Base-by-base conservation (phyloP, 2,797 vertebrate species). In the Coranthus polyacanthus region DNA sequence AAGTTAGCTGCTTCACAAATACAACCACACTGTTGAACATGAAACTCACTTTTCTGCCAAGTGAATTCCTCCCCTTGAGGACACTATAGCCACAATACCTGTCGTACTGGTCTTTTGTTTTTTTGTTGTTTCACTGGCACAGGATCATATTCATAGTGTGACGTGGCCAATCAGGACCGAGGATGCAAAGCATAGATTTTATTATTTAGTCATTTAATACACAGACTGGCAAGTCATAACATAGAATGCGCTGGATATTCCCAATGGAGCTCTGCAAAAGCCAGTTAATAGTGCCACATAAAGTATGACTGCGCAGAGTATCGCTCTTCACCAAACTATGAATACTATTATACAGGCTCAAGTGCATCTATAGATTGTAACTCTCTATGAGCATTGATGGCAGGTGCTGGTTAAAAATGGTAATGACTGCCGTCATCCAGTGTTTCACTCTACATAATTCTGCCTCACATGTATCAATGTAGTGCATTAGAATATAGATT, bases 371-470 rank as follows among this genome's bases (percentile, higher is more conserved):
- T 75, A 39, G 49, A 70, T 64, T 12, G 46, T 37, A 47, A 44
- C 80, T 70, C 66, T 78, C 71, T 41, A 22, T 56, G 45, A 85
- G 75, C 72, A 75, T 82, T 70, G 72, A 78, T 76, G 69, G 67
- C 87, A 87, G 81, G 56, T 86, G 85, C 61, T 75, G 68, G 63
- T 79, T 85, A 75, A 86, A 72, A 75, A 79, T 78, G 73, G 63
- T 83, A 83, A 87, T 85, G 52, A 80, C 81, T 73, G 75, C 73
- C 71, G 83, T 88, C 78, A 86, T 65, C 62, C 59, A 59, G 44
- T 78, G 69, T 84, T 83, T 83, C 54, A 29, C 55, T 79, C 52
- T 73, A 47, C 56, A 64, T 74, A 55, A 71, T 72, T 75, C 51
- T 74, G 64, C 39, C 43, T 63, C 63, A 32, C 44, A 63, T 78